Evolutionary conservation across 2,797 vertebrate genomes (phyloP), one percentile per base, ranked within the genome.

Genomic region (Schizopygopsis pylzovi): DNA sequence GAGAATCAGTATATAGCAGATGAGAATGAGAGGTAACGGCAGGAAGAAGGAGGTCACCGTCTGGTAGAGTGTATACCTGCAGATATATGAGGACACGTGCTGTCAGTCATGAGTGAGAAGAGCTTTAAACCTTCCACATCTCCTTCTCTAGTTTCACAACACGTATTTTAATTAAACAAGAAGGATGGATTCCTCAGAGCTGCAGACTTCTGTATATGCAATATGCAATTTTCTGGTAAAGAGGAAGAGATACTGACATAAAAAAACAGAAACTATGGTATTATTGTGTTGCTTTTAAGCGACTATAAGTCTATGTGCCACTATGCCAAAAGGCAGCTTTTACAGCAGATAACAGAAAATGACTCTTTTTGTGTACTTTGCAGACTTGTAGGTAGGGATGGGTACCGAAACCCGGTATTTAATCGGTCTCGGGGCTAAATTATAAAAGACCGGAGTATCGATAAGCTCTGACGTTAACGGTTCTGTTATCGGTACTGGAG

Each of bases 1-100:
- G 82, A 94, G 91, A 92, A 95, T 95, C 89, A 95, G 92, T 90
- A 94, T 91, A 82, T 91, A 94, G 85, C 86, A 92, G 71, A 90
- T 84, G 79, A 94, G 72, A 89, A 95, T 92, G 59, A 93, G 87
- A 20, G 91, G 92, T 87, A 95, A 93, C 75, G 93, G 93, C 70
- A 93, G 92, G 90, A 95, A 94, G 79, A 94, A 95, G n/a, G 93
- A 92, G 41, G 90, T 92, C 89, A 92, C 83, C 1, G 88, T 94
- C 88, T 95, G 90, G 87, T 93, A 93, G 82, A 95, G 76, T 0
- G 68, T 95, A 78, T 94, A 93, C 90, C 93, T 95, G 84, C 37
- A 90, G 89, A 73, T 28, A 90, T 82, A 89, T 87, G 18, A 56
- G 20, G 52, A 59, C 20, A 67, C 33, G 68, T 54, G 6, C 5